These are phyloP conservation scores for Meloidogyne floridensis DNA, from an alignment of 1,140 invertebrate species.

Conservation along the genomic window DNA sequence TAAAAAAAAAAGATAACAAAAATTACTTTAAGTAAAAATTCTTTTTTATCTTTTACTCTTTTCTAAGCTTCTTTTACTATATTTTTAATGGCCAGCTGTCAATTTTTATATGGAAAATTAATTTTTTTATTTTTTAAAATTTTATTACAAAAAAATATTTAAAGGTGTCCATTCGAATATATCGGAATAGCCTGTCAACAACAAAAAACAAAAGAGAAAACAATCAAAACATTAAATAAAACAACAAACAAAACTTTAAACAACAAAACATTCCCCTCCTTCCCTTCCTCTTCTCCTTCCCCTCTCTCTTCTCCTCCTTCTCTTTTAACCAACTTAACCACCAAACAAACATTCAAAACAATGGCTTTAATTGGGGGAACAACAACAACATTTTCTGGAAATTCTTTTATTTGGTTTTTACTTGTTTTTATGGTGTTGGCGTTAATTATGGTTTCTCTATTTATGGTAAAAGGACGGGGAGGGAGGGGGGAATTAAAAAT, in stretches of 20 bases:
- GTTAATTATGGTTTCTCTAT: constrained; percentile 3
- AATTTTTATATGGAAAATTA: too few species aligned
- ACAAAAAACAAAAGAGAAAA: not conserved
- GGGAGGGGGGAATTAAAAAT: too few species aligned
- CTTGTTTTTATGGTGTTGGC: constrained; percentile 27
- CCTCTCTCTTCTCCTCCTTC: too few species aligned
- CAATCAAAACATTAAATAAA: not conserved
- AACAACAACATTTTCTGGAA: constrained; percentile 16
- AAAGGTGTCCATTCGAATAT: not conserved
- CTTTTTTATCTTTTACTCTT: constrained; percentile 4
- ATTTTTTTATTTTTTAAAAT: not conserved
- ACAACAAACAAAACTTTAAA: not conserved
- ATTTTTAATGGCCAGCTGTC: too few species aligned
- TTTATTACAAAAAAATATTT: not conserved
- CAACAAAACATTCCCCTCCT: too few species aligned
- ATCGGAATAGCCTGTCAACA: not conserved
- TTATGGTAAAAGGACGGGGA: not conserved
- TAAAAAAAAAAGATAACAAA: not conserved
- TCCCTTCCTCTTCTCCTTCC: too few species aligned
- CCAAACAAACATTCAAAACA: not conserved
- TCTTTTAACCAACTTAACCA: not conserved
- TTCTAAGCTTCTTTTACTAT: not conserved
- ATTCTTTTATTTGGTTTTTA: constrained; percentile 20
- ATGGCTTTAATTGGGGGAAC: not conserved
- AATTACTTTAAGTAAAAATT: not conserved